A percentile compares a stretch with the other conserved stretches of the same genome.
These are phyloP conservation scores for Maniola jurtina DNA, from an alignment of 1,140 invertebrate species.

Conservation along the genomic window DNA sequence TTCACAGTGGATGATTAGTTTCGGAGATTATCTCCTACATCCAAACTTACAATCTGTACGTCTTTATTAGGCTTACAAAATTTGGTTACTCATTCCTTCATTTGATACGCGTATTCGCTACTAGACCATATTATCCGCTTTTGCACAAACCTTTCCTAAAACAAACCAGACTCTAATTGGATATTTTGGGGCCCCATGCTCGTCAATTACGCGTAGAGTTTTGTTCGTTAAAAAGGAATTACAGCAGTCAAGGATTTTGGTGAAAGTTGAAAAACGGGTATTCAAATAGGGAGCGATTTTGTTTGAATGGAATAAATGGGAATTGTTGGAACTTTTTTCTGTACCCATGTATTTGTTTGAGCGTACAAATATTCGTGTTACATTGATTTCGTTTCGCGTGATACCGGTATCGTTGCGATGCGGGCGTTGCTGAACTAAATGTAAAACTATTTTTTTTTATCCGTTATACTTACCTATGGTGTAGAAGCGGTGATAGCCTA, in stretches of 20 bases:
- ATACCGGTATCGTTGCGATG: neutral
- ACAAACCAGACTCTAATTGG: conserved; percentile 3
- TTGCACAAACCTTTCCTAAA: neutral
- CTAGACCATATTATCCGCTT: neutral
- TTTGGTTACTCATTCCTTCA: too few relatives aligned
- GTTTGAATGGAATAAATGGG: conserved; percentile 2
- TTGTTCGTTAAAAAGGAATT: conserved; percentile 6
- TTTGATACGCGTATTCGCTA: too few relatives aligned
- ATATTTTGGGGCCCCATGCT: neutral
- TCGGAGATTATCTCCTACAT: too few relatives aligned
- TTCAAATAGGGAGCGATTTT: neutral
- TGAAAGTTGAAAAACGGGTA: neutral
- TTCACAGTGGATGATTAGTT: too few relatives aligned
- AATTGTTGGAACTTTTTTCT: neutral
- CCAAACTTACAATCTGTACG: too few relatives aligned
- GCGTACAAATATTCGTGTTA: neutral
- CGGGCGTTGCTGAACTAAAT: neutral
- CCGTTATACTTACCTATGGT: neutral
- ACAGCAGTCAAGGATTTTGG: neutral
- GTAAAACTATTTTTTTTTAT: neutral
- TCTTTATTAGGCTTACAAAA: too few relatives aligned
- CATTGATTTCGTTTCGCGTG: neutral
- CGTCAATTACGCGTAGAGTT: neutral
- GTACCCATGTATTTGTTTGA: neutral
- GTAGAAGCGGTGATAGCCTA: too few relatives aligned